Evolutionary conservation across 2,113 vertebrate species (phyloP).

Genomic region (Cynocephalus volans): DNA sequence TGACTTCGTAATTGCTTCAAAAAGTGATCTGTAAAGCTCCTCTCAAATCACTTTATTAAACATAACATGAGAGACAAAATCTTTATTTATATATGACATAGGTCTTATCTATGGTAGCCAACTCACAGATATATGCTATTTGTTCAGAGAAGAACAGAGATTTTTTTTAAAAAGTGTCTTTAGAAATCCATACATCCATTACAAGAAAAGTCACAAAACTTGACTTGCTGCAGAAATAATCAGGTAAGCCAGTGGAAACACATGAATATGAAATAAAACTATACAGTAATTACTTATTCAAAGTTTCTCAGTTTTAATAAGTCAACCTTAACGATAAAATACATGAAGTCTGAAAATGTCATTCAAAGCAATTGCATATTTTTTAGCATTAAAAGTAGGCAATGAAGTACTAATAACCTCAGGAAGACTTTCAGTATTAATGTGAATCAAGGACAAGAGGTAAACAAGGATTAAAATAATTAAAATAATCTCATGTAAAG

Average conservation of each 20-base stretch:
- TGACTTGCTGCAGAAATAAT: not conserved
- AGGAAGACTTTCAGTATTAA: not conserved
- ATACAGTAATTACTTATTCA: not conserved
- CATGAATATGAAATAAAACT: conserved; percentile 8
- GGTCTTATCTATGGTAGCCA: not conserved
- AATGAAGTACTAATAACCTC: too few relatives aligned
- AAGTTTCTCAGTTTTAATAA: not conserved
- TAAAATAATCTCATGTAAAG: not conserved
- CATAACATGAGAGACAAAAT: not conserved
- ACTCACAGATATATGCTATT: not conserved
- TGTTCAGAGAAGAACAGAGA: not conserved
- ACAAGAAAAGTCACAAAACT: too few relatives aligned
- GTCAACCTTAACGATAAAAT: not conserved
- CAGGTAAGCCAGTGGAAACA: not conserved
- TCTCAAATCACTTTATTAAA: not conserved
- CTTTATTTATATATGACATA: not conserved
- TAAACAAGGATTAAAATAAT: not conserved
- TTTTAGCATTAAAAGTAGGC: not conserved
- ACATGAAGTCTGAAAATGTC: not conserved
- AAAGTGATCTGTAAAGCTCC: not conserved
- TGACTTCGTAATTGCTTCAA: not conserved
- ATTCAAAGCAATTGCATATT: not conserved
- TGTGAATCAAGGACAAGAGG: not conserved
- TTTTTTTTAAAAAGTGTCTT: not conserved
- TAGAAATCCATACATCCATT: not conserved